These are phyloP conservation scores for Heteromyza rotundicornis DNA, from an alignment of 2,888 invertebrate species.

Conservation along the genomic window DNA sequence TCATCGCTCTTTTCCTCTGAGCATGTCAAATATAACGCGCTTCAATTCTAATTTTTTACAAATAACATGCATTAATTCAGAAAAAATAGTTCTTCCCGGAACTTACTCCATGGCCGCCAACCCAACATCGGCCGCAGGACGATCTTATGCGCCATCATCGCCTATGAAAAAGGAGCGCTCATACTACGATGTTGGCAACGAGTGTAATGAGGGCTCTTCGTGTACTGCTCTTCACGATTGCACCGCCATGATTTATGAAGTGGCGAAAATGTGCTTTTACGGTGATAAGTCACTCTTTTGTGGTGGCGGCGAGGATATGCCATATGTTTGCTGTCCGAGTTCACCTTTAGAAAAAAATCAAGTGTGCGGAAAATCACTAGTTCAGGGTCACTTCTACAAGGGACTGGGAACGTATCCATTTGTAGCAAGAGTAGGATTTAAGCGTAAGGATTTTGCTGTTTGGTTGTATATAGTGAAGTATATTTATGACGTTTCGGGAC, in stretches of 20 bases:
- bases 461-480: background rate
- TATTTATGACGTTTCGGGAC: background rate
- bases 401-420: constrained; percentile 79
- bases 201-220: constrained; percentile 56
- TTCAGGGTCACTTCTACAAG: constrained; percentile 70
- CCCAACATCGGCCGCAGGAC: constrained; percentile 29
- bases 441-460: constrained; percentile 74
- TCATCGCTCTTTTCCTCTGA: too few species aligned
- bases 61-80: too few species aligned
- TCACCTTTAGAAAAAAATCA: constrained; percentile 62
- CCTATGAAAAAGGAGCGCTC: constrained; percentile 41
- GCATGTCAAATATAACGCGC: too few species aligned
- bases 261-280: constrained; percentile 60
- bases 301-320: constrained; percentile 59
- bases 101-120: constrained; percentile 21
- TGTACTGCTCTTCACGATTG: constrained; percentile 62
- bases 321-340: constrained; percentile 61
- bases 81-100: constrained; percentile 33
- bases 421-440: constrained; percentile 77
- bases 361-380: constrained; percentile 71
- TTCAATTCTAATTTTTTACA: too few species aligned
- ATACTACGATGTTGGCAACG: constrained; percentile 47
- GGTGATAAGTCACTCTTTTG: constrained; percentile 62
- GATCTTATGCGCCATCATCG: constrained; percentile 34
- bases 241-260: constrained; percentile 59